Evolutionary conservation across 2,888 invertebrate species (phyloP).

Genomic region (Monopis laevigella): DNA sequence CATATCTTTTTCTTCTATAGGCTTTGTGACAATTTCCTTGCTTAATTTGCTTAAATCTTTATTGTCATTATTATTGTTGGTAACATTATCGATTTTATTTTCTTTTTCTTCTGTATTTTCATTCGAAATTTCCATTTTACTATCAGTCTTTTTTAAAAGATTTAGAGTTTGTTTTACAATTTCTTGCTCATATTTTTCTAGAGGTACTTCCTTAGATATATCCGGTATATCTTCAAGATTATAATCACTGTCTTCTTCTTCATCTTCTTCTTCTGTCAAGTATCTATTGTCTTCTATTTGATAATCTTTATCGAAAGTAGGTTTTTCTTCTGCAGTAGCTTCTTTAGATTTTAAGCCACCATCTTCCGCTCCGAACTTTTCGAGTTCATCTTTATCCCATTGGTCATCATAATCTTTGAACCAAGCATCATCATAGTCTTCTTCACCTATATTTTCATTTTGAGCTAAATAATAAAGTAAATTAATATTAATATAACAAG

Average conservation of each 20-base stretch:
- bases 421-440: slow-evolving; percentile 1
- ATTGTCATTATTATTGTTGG: too few relatives aligned
- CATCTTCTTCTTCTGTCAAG: slow-evolving; percentile 21
- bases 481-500: too few relatives aligned
- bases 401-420: slow-evolving; percentile 18
- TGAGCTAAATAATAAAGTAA: slow-evolving; percentile 4
- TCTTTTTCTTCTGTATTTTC: slow-evolving; percentile 10
- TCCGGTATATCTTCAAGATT: slow-evolving; percentile 12
- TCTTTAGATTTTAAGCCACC: neutral
- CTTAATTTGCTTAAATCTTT: too few relatives aligned
- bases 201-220: slow-evolving; percentile 1
- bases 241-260: slow-evolving; percentile 10
- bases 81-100: neutral
- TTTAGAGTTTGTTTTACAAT: slow-evolving; percentile 22
- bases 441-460: slow-evolving; percentile 1
- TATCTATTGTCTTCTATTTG: slow-evolving; percentile 43
- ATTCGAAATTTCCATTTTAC: slow-evolving; percentile 4
- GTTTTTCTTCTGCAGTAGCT: too few relatives aligned
- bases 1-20: too few relatives aligned
- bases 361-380: slow-evolving; percentile 15
- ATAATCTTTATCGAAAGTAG: slow-evolving; percentile 30
- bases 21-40: too few relatives aligned
- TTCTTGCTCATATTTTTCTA: slow-evolving; percentile 11
- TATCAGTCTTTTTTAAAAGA: slow-evolving; percentile 21
- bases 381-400: slow-evolving; percentile 20